A percentile compares a stretch with the other conserved stretches of the same genome.
These are phyloP conservation scores for Thinocorus orbignyianus DNA, from an alignment of 2,113 vertebrate genomes.

Conservation along the genomic window DNA sequence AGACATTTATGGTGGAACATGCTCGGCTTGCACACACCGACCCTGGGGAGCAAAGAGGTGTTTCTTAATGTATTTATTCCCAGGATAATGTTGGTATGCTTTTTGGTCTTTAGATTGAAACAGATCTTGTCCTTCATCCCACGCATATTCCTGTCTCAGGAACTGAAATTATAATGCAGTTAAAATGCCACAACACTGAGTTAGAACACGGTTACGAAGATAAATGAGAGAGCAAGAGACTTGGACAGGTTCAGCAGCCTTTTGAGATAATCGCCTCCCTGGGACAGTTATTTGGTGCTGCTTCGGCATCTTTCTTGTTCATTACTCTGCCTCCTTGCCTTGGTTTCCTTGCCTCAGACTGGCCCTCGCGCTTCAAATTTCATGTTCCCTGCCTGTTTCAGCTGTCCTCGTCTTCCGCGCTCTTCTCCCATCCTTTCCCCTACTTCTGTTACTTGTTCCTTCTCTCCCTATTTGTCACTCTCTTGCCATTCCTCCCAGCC, in stretches of 20 bases:
- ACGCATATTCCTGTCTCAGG: neutral
- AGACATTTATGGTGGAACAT: neutral
- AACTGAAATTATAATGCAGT: neutral
- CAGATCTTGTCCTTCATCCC: neutral
- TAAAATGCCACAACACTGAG: neutral
- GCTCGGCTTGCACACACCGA: neutral
- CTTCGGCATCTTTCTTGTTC: neutral
- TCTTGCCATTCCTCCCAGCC: conserved; percentile 35
- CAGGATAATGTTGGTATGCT: neutral
- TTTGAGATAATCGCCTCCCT: neutral
- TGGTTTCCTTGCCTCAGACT: neutral
- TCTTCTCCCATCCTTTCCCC: neutral
- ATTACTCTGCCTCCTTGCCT: neutral
- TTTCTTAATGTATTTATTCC: neutral
- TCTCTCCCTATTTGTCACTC: conserved; percentile 20
- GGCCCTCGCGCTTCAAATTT: neutral
- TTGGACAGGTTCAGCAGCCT: neutral
- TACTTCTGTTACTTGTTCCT: conserved; percentile 22
- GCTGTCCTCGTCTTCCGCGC: neutral
- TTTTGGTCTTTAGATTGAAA: neutral
- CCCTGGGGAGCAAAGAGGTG: neutral
- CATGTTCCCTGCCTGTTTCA: neutral
- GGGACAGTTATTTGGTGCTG: neutral
- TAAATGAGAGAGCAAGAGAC: neutral
- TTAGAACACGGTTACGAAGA: neutral